Evolutionary conservation across 2,113 vertebrate genomes (phyloP).

Genomic region (Pterocles burchelli): DNA sequence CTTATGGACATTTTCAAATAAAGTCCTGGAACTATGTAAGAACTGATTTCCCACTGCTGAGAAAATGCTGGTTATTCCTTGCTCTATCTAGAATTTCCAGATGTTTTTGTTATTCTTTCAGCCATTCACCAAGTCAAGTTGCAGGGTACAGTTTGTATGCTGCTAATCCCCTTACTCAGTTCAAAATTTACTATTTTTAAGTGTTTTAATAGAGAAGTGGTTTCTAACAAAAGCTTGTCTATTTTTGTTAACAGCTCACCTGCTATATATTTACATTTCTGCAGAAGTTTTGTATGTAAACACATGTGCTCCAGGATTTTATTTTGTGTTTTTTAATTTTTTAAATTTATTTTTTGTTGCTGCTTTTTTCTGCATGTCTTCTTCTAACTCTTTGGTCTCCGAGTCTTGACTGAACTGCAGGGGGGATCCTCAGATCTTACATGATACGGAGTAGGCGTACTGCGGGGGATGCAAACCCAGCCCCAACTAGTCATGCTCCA

Average conservation of each 20-base stretch:
- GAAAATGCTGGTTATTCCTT: neutral
- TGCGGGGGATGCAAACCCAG: neutral
- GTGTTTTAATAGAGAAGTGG: neutral
- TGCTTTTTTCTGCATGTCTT: neutral
- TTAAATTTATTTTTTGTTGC: neutral
- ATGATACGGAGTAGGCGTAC: rapidly evolving
- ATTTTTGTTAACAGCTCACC: neutral
- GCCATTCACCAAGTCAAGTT: neutral
- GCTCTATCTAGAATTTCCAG: neutral
- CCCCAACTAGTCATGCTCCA: neutral
- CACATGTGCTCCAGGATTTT: rapidly evolving
- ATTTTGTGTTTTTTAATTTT: neutral
- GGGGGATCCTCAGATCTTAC: neutral
- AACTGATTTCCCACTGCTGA: neutral
- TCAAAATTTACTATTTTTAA: neutral
- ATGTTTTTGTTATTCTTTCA: neutral
- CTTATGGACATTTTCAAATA: neutral
- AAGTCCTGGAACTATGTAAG: neutral
- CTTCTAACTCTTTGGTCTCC: neutral
- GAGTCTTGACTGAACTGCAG: neutral
- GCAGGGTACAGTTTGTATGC: neutral
- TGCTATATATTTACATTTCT: neutral
- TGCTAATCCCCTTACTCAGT: neutral
- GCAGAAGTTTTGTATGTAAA: neutral
- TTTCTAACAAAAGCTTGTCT: neutral